Evolutionary conservation across 2,888 invertebrate genomes (phyloP), one percentile per base, ranked within the genome.

Genomic region (Ophonus ardosiacus): DNA sequence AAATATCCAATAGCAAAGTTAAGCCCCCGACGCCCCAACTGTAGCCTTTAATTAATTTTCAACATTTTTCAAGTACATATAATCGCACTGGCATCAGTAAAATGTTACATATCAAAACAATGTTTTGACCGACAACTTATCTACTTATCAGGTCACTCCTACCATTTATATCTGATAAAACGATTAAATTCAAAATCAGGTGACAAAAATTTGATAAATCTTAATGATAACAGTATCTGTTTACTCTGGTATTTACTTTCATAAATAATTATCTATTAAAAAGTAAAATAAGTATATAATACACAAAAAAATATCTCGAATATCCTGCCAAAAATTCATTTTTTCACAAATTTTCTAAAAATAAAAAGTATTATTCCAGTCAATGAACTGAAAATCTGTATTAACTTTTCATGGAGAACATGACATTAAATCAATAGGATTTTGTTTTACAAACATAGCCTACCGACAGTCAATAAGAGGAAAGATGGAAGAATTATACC

Each of bases 341-440:
- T 59, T 18, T 18, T 59, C 17, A 59, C 59, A 59, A 59, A 18
- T 59, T 17, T 63, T 24, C 63, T 13, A 18, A 63, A 63, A 63
- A 63, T 63, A 31, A 38, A 31, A 31, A 68, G 1, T 7, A 68
- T 65, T 65, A 65, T 68, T 38, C 68, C 38, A 68, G 31, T 15
- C 38, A 24, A 38, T 68, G 38, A 68, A 68, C 31, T 31, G 68
- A 31, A 68, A 65, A 65, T 65, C 31, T 65, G 10, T 65, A 65
- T 65, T 65, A 65, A 65, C 65, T 65, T 65, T 65, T 65, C 68
- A 15, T 24, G 21, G 68, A 31, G 6, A 38, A 68, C 38, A 7
- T 68, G 68, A 68, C 68, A 68, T 68, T 31, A 24, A 68, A 68
- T 68, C 68, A n/a, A 68, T 68, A 65, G 21, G 10, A 31, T 38